phyloP scores from a whole-genome alignment of 2,113 vertebrate species.

The Amphiprion percula region DNA sequence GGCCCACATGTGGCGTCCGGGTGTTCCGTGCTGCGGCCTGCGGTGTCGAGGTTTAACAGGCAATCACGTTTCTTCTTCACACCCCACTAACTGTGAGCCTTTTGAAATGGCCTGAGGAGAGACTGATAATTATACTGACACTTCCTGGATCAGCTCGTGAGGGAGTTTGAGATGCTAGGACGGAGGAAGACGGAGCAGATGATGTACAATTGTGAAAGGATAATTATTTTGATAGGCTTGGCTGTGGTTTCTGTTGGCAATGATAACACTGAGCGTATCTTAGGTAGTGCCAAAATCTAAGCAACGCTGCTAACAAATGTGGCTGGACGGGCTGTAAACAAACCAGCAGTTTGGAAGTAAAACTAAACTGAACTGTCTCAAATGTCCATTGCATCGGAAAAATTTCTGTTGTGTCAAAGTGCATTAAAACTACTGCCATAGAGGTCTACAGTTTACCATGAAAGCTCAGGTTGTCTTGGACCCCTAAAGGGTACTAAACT shows the following conservation, averaged over 20 bases:
- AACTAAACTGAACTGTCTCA: too few species aligned
- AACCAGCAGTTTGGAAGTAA: too few species aligned
- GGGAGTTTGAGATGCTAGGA: conserved; percentile 19
- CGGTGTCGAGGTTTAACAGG: conserved; percentile 54
- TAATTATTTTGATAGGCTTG: conserved; percentile 1
- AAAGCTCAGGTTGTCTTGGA: neutral
- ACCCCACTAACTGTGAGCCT: conserved; percentile 42
- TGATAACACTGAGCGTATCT: too few species aligned
- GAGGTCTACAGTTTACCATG: too few species aligned
- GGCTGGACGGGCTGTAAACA: too few species aligned
- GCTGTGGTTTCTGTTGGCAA: too few species aligned
- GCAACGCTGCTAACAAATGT: too few species aligned
- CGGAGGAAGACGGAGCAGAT: neutral
- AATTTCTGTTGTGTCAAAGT: too few species aligned
- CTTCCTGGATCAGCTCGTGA: conserved; percentile 44
- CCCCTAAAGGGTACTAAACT: neutral
- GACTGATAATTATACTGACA: conserved; percentile 52
- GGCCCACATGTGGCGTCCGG: conserved; percentile 43
- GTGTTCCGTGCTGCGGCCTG: conserved; percentile 30
- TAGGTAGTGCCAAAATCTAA: too few species aligned
- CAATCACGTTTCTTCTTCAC: conserved; percentile 60
- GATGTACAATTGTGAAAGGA: conserved; percentile 8
- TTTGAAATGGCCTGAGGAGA: conserved; percentile 50
- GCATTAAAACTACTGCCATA: too few species aligned
- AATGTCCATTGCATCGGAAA: too few species aligned